A percentile compares a stretch with the other conserved stretches of the same genome.
These are phyloP conservation scores for Hydroisotoma schaefferi DNA, from an alignment of 2,888 invertebrate genomes.

Conservation along the genomic window DNA sequence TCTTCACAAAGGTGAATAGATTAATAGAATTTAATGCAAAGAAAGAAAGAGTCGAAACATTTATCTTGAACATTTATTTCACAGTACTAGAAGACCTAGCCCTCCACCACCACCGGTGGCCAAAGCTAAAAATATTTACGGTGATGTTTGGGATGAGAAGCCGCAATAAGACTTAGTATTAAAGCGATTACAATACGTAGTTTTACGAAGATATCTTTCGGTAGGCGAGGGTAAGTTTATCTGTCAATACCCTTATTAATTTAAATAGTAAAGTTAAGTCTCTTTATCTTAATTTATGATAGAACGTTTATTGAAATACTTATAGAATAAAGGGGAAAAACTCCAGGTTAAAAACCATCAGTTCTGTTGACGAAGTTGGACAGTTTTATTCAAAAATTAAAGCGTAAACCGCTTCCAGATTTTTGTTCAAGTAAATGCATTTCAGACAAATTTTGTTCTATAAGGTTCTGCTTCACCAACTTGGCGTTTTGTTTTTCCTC, in stretches of 20 bases:
- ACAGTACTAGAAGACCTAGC: not conserved
- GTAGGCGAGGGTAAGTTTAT: no score
- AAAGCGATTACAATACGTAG: no score
- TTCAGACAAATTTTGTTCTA: conserved; percentile 39
- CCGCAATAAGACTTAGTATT: conserved; percentile 17
- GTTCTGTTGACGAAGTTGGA: no score
- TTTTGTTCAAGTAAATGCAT: conserved; percentile 42
- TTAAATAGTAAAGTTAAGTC: no score
- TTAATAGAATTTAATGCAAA: not conserved
- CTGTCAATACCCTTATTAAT: no score
- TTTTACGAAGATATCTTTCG: no score
- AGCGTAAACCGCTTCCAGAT: conserved; percentile 34
- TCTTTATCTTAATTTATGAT: no score
- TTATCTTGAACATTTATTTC: not conserved
- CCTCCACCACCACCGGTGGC: conserved; percentile 1
- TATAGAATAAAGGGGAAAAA: no score
- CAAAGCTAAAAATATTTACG: conserved; percentile 40
- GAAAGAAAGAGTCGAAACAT: not conserved
- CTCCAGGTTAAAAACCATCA: no score
- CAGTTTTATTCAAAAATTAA: conserved; percentile 27
- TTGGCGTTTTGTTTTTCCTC: conserved; percentile 33
- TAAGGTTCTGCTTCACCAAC: conserved; percentile 33
- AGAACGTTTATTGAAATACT: no score
- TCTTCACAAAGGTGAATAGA: not conserved
- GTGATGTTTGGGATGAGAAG: conserved; percentile 46